phyloP scores from a whole-genome alignment of 2,797 vertebrate genomes.

The Premnoplex brunnescens region DNA sequence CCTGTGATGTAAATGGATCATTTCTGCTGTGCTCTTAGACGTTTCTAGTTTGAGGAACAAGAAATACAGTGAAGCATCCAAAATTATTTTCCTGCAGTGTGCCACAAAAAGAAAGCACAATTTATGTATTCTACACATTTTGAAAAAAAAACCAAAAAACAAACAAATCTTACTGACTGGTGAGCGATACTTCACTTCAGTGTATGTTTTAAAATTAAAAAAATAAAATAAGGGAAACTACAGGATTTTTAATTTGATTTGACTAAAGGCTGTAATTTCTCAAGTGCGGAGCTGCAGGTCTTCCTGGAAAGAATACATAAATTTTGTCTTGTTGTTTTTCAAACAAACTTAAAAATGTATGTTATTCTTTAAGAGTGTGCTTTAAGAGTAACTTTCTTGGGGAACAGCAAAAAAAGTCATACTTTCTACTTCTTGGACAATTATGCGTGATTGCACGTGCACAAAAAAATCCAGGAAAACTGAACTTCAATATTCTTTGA shows the following conservation, averaged over 20 bases:
- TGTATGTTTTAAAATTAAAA: neutral
- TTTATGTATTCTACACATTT: neutral
- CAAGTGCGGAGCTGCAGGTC: neutral
- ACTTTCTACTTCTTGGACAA: neutral
- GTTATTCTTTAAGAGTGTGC: neutral
- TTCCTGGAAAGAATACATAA: neutral
- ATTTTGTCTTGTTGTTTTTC: neutral
- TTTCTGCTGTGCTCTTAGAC: neutral
- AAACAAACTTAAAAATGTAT: neutral
- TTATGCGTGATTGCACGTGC: neutral
- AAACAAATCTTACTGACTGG: too few relatives aligned
- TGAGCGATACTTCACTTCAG: neutral
- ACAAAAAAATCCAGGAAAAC: neutral
- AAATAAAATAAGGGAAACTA: neutral
- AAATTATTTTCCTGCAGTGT: neutral
- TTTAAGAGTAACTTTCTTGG: neutral
- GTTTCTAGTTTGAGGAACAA: neutral
- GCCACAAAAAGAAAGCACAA: neutral
- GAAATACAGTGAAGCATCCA: neutral
- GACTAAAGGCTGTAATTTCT: neutral
- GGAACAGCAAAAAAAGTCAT: neutral
- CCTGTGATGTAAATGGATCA: neutral
- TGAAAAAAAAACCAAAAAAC: neutral
- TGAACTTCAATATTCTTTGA: neutral
- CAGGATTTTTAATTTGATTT: neutral